Conservation (phyloP, 2,888 invertebrate species). For the Pheosia gnoma region DNA sequence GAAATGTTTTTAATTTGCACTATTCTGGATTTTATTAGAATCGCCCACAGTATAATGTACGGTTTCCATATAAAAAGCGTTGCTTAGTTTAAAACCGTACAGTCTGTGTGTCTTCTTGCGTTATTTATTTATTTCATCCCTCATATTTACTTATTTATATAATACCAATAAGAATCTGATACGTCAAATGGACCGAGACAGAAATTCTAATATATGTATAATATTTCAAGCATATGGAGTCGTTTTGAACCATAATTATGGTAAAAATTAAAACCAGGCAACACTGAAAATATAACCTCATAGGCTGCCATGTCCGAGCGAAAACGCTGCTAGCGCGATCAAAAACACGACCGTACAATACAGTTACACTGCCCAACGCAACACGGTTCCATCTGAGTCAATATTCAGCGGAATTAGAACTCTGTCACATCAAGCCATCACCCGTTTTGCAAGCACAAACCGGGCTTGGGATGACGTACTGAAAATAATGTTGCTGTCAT, state of each 20-base stretch:
- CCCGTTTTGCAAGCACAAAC: constrained; percentile 49
- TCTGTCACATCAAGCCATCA: constrained; percentile 50
- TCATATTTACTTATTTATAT: no score
- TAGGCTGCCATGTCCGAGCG: constrained; percentile 71
- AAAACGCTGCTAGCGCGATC: constrained; percentile 64
- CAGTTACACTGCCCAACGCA: constrained; percentile 41
- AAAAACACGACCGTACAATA: constrained; percentile 56
- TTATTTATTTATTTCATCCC: no score
- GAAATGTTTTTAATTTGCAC: no score
- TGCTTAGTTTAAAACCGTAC: no score
- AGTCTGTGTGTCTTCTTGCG: no score
- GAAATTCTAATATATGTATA: no score
- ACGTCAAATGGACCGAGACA: neutral
- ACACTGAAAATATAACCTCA: constrained; percentile 72
- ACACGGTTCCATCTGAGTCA: constrained; percentile 53
- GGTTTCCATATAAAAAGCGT: no score
- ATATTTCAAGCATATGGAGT: neutral
- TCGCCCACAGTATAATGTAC: no score
- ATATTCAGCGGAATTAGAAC: constrained; percentile 52
- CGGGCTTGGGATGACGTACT: constrained; percentile 38
- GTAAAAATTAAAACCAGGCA: constrained; percentile 54
- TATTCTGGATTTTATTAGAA: no score
- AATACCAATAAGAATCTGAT: constrained; percentile 23
- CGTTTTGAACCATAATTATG: constrained; percentile 28
- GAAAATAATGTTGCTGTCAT: constrained; percentile 39